Evolutionary conservation across 2,113 vertebrate genomes (phyloP), one percentile per base, ranked within the genome.

Genomic region (Callionymus lyra): DNA sequence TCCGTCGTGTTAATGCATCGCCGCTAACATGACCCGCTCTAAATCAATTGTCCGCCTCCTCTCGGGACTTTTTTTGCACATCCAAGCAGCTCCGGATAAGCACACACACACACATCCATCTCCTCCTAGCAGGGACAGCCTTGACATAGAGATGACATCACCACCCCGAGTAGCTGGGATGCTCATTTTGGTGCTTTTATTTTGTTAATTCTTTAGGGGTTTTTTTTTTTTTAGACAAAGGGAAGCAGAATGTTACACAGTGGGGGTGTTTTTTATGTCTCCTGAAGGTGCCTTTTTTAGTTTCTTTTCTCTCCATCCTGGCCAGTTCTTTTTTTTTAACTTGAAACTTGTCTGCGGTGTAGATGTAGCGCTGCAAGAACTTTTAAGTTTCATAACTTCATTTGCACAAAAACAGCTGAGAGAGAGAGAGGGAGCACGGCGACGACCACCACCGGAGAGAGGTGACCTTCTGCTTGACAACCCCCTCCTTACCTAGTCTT

Each of bases 251-350:
- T 84, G 86, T 80, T 79, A 83, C 72, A 81, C 64, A 69, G 50
- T 71, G 66, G 76, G 72, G 77, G 31, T 61, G 57, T 78, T 72
- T 65, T 37, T 81, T 27, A 27, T 27, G 83, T 60, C 38, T 59
- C 44, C 72, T 37, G 42, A 80, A 88, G 68, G 90, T 92, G 92
- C 89, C 90, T 91, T 92, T 91, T 92, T 85, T 57, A 69, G 72
- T 77, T 67, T 27, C 21, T 48, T 73, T 75, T 79, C 76, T 59
- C 44, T 58, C 67, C 59, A 56, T 78, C 86, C 33, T 16, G 38
- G 33, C 17, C 11, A 14, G n/a, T 42, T 47, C 33, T 16, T 10
- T 21, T 32, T 1, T 3, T n/a, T 40, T 17, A 31, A 14, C 19
- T 9, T 10, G 12, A 43, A 16, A 44, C 18, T 14, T 8, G 16